Conservation (phyloP, 2,888 invertebrate genomes). For the Nebria salina region DNA sequence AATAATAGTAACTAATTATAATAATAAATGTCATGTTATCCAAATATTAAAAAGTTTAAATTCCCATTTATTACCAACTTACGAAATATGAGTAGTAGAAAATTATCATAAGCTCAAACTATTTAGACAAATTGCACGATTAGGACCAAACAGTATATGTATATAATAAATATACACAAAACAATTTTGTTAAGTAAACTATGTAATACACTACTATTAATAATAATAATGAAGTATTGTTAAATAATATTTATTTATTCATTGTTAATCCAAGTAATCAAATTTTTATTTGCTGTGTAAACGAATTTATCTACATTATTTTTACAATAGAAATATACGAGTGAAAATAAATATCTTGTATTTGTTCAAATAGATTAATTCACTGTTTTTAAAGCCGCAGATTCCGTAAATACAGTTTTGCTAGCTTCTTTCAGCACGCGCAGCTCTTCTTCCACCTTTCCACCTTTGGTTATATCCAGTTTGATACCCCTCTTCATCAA, state of each 20-base stretch:
- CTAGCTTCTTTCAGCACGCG: constrained; percentile 39
- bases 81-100: background rate
- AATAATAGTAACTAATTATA: background rate
- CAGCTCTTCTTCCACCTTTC: constrained; percentile 17
- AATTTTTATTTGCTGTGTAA: constrained; percentile 26
- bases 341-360: constrained; percentile 10
- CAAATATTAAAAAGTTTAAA: background rate
- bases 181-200: constrained; percentile 25
- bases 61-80: background rate
- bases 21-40: background rate
- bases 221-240: constrained; percentile 21
- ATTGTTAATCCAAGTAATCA: constrained; percentile 28
- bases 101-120: background rate
- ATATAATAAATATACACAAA: background rate
- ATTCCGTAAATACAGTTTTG: constrained; percentile 24
- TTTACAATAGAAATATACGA: constrained; percentile 40
- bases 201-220: background rate
- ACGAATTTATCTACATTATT: constrained; percentile 37
- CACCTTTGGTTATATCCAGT: background rate
- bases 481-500: constrained; percentile 56
- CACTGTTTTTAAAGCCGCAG: constrained; percentile 9
- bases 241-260: constrained; percentile 43
- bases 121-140: background rate
- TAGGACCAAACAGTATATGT: background rate
- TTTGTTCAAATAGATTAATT: background rate